Evolutionary conservation across 2,888 invertebrate genomes (phyloP).

Genomic region (Baccha elongata): DNA sequence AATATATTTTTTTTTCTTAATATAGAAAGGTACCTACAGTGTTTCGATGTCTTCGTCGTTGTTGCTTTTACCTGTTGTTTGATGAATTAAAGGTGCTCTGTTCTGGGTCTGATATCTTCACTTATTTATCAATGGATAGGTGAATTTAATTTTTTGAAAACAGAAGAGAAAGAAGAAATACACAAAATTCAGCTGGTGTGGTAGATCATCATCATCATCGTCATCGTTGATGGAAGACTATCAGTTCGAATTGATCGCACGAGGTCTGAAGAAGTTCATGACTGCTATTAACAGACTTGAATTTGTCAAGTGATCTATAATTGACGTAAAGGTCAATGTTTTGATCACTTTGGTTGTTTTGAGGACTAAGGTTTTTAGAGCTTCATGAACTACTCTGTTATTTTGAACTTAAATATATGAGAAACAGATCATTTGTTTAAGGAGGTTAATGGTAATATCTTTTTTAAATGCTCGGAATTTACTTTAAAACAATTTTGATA

Average conservation of each 20-base stretch:
- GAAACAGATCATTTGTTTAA: no score
- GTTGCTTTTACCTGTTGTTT: constrained; percentile 18
- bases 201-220: constrained; percentile 36
- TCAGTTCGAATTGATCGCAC: constrained; percentile 48
- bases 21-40: no score
- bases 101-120: constrained; percentile 30
- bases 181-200: constrained; percentile 9
- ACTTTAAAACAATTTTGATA: no score
- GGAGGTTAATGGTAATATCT: no score
- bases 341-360: constrained; percentile 18
- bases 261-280: constrained; percentile 12
- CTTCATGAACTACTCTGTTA: no score
- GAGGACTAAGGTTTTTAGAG: constrained; percentile 10
- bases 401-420: no score
- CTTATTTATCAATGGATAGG: constrained; percentile 47
- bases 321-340: constrained; percentile 46
- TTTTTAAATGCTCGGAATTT: no score
- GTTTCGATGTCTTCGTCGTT: constrained; percentile 32
- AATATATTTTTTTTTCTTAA: constrained; percentile 55
- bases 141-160: constrained; percentile 13
- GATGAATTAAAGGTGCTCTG: constrained; percentile 6
- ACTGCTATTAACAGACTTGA: constrained; percentile 17
- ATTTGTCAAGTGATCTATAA: constrained; percentile 22
- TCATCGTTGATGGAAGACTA: constrained; percentile 62
- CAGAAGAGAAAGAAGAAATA: background rate